A percentile compares a stretch with the other conserved stretches of the same genome.
These are phyloP conservation scores for Petromus typicus DNA, from an alignment of 2,113 vertebrate species.

Conservation along the genomic window DNA sequence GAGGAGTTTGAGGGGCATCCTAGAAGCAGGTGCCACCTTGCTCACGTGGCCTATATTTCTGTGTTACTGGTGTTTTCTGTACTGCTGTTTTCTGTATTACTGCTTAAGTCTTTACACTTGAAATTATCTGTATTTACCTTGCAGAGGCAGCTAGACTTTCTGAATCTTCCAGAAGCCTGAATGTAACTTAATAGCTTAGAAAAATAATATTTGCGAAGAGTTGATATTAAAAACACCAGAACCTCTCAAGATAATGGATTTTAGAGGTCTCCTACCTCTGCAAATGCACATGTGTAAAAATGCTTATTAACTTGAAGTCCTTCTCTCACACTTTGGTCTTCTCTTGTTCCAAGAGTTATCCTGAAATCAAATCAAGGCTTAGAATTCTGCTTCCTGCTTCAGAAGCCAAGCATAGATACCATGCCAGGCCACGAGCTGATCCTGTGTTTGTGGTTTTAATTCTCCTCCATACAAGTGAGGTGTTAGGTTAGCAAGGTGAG, in stretches of 20 bases:
- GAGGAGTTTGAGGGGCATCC: neutral
- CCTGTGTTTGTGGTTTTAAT: neutral
- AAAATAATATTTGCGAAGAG: slow-evolving; percentile 57
- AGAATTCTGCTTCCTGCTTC: neutral
- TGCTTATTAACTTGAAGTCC: neutral
- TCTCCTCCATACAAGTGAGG: neutral
- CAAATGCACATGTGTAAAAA: neutral
- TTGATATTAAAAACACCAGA: slow-evolving; percentile 53
- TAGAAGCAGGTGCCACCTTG: neutral
- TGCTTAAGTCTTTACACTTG: neutral
- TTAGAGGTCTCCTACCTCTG: slow-evolving; percentile 23
- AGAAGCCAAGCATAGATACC: neutral
- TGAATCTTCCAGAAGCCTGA: slow-evolving; percentile 36
- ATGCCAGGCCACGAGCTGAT: neutral
- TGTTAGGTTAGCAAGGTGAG: neutral
- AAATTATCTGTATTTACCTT: slow-evolving; percentile 30
- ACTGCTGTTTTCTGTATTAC: neutral
- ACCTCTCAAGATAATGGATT: slow-evolving; percentile 69
- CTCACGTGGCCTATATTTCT: neutral
- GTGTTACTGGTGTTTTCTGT: too few species aligned
- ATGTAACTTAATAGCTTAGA: slow-evolving; percentile 60
- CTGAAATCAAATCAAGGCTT: neutral
- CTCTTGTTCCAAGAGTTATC: slow-evolving; percentile 15
- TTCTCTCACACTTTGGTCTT: slow-evolving; percentile 12
- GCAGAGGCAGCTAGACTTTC: slow-evolving; percentile 5